These are phyloP conservation scores for Clangula hyemalis DNA, from an alignment of 2,797 vertebrate genomes.

Conservation along the genomic window DNA sequence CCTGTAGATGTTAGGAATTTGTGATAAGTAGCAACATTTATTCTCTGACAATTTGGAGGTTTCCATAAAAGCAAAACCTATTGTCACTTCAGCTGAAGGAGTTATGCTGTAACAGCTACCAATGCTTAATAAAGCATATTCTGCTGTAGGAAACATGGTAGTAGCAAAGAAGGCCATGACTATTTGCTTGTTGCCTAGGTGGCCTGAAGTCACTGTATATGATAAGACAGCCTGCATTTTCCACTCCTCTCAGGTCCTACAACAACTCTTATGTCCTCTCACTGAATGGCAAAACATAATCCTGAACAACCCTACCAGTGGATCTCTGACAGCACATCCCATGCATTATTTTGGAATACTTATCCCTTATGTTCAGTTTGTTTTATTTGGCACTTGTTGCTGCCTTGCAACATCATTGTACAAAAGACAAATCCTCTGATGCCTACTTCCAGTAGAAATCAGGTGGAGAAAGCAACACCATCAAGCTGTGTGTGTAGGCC, in stretches of 20 bases:
- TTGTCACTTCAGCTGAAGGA: neutral
- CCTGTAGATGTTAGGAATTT: neutral
- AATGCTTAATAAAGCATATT: neutral
- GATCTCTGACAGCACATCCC: neutral
- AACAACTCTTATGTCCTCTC: neutral
- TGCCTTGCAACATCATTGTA: neutral
- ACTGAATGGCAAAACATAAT: neutral
- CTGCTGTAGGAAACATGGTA: neutral
- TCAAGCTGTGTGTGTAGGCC: fast-evolving
- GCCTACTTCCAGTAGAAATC: neutral
- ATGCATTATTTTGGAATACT: neutral
- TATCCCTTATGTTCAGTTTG: too few species aligned
- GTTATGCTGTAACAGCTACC: neutral
- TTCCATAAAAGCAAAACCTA: neutral
- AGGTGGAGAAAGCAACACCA: neutral
- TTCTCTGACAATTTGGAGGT: neutral
- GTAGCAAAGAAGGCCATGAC: neutral
- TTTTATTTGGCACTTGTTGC: neutral
- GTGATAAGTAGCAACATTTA: neutral
- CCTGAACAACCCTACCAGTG: neutral
- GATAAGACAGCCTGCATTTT: neutral
- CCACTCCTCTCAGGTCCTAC: neutral
- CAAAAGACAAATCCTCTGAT: neutral
- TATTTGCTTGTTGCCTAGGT: neutral
- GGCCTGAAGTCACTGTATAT: neutral